A percentile compares a stretch with the other conserved stretches of the same genome.
These are phyloP conservation scores for Rhagium mordax DNA, from an alignment of 2,888 invertebrate genomes.

Conservation along the genomic window DNA sequence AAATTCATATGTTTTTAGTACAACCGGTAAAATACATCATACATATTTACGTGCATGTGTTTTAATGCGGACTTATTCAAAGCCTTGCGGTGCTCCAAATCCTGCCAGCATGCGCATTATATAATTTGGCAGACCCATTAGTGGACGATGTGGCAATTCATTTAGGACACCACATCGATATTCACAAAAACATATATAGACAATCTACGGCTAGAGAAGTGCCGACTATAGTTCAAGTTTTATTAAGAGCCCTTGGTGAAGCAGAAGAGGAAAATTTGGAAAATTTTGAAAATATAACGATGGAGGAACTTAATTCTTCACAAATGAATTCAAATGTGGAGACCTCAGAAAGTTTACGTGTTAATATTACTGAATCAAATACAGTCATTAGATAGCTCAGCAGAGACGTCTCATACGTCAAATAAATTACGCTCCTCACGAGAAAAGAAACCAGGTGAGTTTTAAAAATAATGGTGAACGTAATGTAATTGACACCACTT, in stretches of 20 bases:
- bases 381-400: too few relatives aligned
- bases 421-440: too few relatives aligned
- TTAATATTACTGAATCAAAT: background rate
- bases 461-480: background rate
- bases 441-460: background rate
- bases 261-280: background rate
- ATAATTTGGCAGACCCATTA: conserved; percentile 24
- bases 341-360: background rate
- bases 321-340: background rate
- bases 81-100: conserved; percentile 29
- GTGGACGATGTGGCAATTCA: conserved; percentile 31
- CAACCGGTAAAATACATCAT: conserved; percentile 9
- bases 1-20: conserved; percentile 36
- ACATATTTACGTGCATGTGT: conserved; percentile 27
- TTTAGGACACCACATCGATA: conserved; percentile 20
- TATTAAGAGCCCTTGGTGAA: conserved; percentile 21
- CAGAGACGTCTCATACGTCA: background rate
- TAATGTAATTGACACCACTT: background rate
- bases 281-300: too few relatives aligned
- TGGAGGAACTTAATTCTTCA: too few relatives aligned
- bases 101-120: conserved; percentile 23
- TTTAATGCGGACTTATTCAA: conserved; percentile 28
- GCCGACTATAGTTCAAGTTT: conserved; percentile 19
- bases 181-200: conserved; percentile 22
- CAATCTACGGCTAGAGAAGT: conserved; percentile 16